A percentile compares a stretch with the other conserved stretches of the same genome.
These are phyloP conservation scores for Hypotaenidia okinawae DNA, from an alignment of 2,797 vertebrate genomes.

Conservation along the genomic window DNA sequence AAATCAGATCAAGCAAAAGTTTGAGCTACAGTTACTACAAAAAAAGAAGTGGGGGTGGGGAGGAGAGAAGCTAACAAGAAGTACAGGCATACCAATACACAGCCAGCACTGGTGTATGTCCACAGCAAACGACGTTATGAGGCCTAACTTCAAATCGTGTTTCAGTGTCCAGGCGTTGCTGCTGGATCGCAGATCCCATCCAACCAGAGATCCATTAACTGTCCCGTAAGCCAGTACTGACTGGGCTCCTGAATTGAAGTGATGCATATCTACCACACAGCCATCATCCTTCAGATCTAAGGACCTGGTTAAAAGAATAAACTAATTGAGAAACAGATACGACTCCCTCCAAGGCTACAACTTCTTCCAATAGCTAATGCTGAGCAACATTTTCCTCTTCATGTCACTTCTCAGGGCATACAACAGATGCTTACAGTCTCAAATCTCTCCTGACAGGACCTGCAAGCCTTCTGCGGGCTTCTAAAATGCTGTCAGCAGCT, in stretches of 20 bases:
- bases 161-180: conserved; percentile 92
- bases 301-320: conserved; percentile 74
- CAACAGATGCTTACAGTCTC: neutral
- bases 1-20: neutral
- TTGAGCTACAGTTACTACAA: neutral
- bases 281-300: conserved; percentile 92
- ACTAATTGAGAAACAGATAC: neutral
- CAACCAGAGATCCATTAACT: conserved; percentile 94
- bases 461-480: neutral
- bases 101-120: conserved; percentile 99
- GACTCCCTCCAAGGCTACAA: neutral
- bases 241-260: conserved; percentile 94
- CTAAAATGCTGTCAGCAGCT: neutral
- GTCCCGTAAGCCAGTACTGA: conserved; percentile 94
- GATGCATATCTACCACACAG: conserved; percentile 95
- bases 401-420: neutral
- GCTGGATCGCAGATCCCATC: conserved; percentile 94
- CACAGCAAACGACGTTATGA: conserved; percentile 97
- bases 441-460: neutral
- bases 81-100: conserved; percentile 86
- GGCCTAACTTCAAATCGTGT: conserved; percentile 93
- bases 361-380: neutral
- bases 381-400: neutral
- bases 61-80: neutral
- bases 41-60: neutral